A percentile compares a stretch with the other conserved stretches of the same genome.
Evolutionary conservation across 1,140 invertebrate species (phyloP).

Genomic region (Vollenhovia emeryi): DNA sequence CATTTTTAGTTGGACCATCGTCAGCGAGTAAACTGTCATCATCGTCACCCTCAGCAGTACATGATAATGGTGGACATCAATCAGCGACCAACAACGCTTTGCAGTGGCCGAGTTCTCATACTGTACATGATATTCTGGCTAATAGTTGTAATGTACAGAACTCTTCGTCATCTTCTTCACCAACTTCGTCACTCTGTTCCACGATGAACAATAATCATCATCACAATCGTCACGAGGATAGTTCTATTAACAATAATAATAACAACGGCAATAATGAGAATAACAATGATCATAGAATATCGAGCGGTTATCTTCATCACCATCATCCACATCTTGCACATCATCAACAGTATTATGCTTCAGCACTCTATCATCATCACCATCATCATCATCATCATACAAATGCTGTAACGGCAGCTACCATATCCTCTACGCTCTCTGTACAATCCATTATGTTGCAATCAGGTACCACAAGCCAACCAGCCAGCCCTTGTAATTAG

Average conservation of each 20-base stretch:
- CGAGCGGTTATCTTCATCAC: constrained; percentile 67
- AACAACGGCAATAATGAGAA: constrained; percentile 57
- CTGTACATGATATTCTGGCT: constrained; percentile 90
- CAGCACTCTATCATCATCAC: constrained; percentile 83
- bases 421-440: constrained; percentile 68
- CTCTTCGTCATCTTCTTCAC: constrained; percentile 73
- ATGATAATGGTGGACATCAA: constrained; percentile 66
- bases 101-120: constrained; percentile 88
- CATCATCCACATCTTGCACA: constrained; percentile 61
- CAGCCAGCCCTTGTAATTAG: constrained; percentile 81
- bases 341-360: constrained; percentile 84
- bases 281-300: constrained; percentile 73
- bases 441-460: constrained; percentile 79
- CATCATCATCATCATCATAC: constrained; percentile 81
- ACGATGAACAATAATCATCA: constrained; percentile 74
- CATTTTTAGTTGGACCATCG: constrained; percentile 76
- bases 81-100: constrained; percentile 85
- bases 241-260: constrained; percentile 53
- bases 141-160: constrained; percentile 69
- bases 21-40: constrained; percentile 76
- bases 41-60: constrained; percentile 72
- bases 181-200: constrained; percentile 70
- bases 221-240: constrained; percentile 67
- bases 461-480: constrained; percentile 75
- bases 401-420: constrained; percentile 53